Percentiles rank a stretch among this genome's conserved stretches.
phyloP scores from a whole-genome alignment of 2,888 invertebrate genomes.

The Apomyelois bistriatella region DNA sequence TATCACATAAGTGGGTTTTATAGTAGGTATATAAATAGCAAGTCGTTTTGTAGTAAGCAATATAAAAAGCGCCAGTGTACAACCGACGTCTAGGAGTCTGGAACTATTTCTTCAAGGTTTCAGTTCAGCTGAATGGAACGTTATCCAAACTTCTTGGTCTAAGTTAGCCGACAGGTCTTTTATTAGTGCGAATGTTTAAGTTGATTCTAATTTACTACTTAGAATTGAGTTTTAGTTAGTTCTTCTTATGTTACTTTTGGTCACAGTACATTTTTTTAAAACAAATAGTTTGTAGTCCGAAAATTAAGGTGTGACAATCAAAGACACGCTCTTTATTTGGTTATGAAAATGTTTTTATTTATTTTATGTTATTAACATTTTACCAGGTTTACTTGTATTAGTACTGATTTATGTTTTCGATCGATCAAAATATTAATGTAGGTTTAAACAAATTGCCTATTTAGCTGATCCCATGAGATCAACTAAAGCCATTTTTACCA shows the following conservation, averaged over 20 bases:
- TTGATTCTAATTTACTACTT: constrained; percentile 36
- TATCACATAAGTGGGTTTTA: constrained; percentile 9
- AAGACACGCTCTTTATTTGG: no score
- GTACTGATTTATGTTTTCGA: no score
- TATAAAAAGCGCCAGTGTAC: constrained; percentile 19
- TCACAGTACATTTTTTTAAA: no score
- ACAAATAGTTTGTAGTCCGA: no score
- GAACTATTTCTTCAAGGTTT: constrained; percentile 38
- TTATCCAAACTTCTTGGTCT: constrained; percentile 40
- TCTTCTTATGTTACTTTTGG: neutral
- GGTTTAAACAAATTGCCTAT: no score
- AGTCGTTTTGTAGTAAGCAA: constrained; percentile 12
- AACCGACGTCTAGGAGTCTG: constrained; percentile 24
- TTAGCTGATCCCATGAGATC: no score
- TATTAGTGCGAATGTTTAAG: constrained; percentile 41
- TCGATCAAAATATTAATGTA: no score
- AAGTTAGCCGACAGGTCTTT: constrained; percentile 47
- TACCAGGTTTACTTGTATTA: no score
- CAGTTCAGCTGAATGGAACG: constrained; percentile 38
- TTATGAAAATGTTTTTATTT: no score
- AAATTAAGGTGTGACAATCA: no score
- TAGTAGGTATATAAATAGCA: constrained; percentile 13
- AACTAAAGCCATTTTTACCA: no score
- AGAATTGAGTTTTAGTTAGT: constrained; percentile 13
- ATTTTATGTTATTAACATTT: no score